Conservation (phyloP, 2,113 vertebrate species). For the Neolamprologus cancellatus region DNA sequence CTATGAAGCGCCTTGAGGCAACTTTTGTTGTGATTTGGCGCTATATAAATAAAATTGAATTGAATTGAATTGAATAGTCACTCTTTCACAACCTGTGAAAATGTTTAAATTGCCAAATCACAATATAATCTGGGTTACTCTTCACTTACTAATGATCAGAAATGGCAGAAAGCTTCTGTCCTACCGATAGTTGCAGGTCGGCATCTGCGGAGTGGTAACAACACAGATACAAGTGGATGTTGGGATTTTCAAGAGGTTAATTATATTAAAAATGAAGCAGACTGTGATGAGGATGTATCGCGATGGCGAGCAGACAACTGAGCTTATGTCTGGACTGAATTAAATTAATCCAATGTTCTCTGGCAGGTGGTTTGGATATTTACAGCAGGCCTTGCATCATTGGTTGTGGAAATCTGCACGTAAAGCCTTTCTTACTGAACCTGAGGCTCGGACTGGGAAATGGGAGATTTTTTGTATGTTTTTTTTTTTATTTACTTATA, state of each 20-base stretch:
- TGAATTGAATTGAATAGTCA: neutral
- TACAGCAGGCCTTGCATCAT: neutral
- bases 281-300: neutral
- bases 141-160: neutral
- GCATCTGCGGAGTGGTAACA: neutral
- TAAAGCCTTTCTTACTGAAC: neutral
- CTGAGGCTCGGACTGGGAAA: neutral
- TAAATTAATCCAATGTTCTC: neutral
- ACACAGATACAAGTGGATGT: neutral
- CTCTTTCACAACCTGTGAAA: neutral
- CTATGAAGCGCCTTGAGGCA: too few species aligned
- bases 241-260: neutral
- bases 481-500: constrained; percentile 4
- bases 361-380: constrained; percentile 6
- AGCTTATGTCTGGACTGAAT: neutral
- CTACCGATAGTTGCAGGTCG: neutral
- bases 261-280: neutral
- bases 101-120: neutral
- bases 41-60: too few species aligned
- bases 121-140: neutral
- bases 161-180: neutral
- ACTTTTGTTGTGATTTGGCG: too few species aligned
- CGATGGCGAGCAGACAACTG: neutral
- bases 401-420: neutral
- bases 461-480: neutral